phyloP scores from a whole-genome alignment of 2,113 vertebrate genomes.

The Gambusia holbrooki region DNA sequence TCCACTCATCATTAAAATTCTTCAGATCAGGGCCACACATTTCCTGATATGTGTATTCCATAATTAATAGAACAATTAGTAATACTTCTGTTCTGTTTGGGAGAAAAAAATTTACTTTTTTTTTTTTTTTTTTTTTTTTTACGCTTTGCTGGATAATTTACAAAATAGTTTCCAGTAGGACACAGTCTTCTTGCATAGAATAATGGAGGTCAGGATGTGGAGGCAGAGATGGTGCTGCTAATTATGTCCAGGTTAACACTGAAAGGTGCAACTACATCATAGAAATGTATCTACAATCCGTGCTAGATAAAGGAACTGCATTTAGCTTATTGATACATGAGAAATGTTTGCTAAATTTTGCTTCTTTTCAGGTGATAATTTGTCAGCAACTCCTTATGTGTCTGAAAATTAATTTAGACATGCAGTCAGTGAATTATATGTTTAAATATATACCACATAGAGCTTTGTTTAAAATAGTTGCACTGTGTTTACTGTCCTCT shows the following conservation, averaged over 20 bases:
- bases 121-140: too few relatives aligned
- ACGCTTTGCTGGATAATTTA: not conserved
- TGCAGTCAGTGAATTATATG: slow-evolving; percentile 10
- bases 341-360: slow-evolving; percentile 14
- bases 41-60: not conserved
- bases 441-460: slow-evolving; percentile 7
- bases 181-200: not conserved
- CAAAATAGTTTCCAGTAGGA: not conserved
- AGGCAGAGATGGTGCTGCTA: too few relatives aligned
- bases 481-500: too few relatives aligned
- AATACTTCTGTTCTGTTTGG: not conserved
- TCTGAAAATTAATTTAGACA: slow-evolving; percentile 19
- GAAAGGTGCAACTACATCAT: not conserved
- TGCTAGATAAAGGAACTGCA: too few relatives aligned
- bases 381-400: slow-evolving; percentile 8
- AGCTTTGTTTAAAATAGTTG: too few relatives aligned
- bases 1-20: not conserved
- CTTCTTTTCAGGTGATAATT: slow-evolving; percentile 10
- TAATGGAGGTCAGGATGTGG: not conserved
- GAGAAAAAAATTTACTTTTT: not conserved
- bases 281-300: too few relatives aligned
- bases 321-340: too few relatives aligned
- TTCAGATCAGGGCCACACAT: not conserved
- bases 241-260: slow-evolving; percentile 6
- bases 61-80: not conserved